A percentile compares a stretch with the other conserved stretches of the same genome.
Conservation (phyloP, 1,140 invertebrate species). For the Grapholita molesta region DNA sequence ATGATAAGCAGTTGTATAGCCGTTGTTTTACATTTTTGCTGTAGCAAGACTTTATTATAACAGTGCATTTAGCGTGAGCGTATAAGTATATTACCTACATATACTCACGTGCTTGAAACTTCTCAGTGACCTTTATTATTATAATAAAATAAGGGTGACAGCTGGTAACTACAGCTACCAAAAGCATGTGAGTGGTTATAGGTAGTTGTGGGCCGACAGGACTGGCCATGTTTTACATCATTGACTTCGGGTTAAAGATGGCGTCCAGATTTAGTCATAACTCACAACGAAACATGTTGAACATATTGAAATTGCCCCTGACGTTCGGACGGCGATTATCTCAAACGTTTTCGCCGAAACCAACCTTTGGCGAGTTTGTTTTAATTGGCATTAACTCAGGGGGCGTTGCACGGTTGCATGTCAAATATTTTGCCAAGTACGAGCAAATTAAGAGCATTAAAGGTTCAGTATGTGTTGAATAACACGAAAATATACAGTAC, state of each 20-base stretch:
- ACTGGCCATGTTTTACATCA: background rate
- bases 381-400: conserved; percentile 22
- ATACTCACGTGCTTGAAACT: too few relatives aligned
- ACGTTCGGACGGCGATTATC: conserved; percentile 6
- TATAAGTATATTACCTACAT: too few relatives aligned
- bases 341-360: conserved; percentile 5
- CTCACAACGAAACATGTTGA: background rate
- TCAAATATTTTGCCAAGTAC: background rate
- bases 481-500: too few relatives aligned
- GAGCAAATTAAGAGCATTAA: background rate
- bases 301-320: background rate
- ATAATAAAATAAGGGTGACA: too few relatives aligned
- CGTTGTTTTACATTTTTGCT: too few relatives aligned
- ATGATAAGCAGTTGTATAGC: too few relatives aligned
- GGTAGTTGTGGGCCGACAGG: background rate
- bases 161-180: too few relatives aligned
- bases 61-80: too few relatives aligned
- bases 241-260: background rate
- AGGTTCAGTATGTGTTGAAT: background rate
- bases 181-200: too few relatives aligned
- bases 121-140: too few relatives aligned
- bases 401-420: background rate
- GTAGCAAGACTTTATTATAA: too few relatives aligned
- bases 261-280: background rate
- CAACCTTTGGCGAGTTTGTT: background rate